A percentile compares a stretch with the other conserved stretches of the same genome.
These are phyloP conservation scores for Taenaris catops DNA, from an alignment of 2,888 invertebrate genomes.

Conservation along the genomic window DNA sequence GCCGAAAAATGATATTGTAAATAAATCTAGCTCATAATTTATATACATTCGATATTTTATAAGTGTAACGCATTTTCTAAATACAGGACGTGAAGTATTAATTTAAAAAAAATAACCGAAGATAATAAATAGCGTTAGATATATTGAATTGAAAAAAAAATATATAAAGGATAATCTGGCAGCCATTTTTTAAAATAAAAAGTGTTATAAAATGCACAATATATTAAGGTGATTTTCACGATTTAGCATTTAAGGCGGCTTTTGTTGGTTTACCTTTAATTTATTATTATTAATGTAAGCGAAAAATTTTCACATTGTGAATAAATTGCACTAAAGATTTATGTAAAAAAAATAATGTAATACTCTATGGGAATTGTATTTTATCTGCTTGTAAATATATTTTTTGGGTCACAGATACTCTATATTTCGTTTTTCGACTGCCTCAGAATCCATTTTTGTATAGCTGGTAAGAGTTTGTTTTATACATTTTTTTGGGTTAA, in stretches of 20 bases:
- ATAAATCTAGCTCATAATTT: slow-evolving; percentile 63
- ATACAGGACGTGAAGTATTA: slow-evolving; percentile 60
- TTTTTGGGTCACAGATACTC: slow-evolving; percentile 31
- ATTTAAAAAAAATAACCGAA: slow-evolving; percentile 46
- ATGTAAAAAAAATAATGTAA: slow-evolving; percentile 53
- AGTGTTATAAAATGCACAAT: slow-evolving; percentile 27
- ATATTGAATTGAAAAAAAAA: slow-evolving; percentile 34
- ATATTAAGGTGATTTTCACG: slow-evolving; percentile 41
- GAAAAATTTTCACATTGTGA: slow-evolving; percentile 54
- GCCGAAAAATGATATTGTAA: slow-evolving; percentile 71
- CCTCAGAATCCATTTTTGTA: slow-evolving; percentile 25
- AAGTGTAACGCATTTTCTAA: slow-evolving; percentile 53
- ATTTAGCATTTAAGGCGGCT: slow-evolving; percentile 37
- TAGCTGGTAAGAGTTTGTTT: slow-evolving; percentile 28
- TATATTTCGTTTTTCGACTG: slow-evolving; percentile 28
- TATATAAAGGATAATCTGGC: slow-evolving; percentile 25
- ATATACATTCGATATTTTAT: slow-evolving; percentile 50
- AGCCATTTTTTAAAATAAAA: slow-evolving; percentile 22
- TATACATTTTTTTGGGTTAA: slow-evolving; percentile 29
- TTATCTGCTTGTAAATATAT: slow-evolving; percentile 42
- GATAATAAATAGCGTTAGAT: slow-evolving; percentile 70
- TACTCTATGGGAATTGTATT: slow-evolving; percentile 56
- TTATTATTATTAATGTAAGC: slow-evolving; percentile 36
- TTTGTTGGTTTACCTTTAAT: slow-evolving; percentile 41
- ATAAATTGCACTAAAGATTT: slow-evolving; percentile 61